Percentiles rank a stretch among this genome's conserved stretches.
phyloP scores from a whole-genome alignment of 2,888 invertebrate species.

The Proisotoma minuta region DNA sequence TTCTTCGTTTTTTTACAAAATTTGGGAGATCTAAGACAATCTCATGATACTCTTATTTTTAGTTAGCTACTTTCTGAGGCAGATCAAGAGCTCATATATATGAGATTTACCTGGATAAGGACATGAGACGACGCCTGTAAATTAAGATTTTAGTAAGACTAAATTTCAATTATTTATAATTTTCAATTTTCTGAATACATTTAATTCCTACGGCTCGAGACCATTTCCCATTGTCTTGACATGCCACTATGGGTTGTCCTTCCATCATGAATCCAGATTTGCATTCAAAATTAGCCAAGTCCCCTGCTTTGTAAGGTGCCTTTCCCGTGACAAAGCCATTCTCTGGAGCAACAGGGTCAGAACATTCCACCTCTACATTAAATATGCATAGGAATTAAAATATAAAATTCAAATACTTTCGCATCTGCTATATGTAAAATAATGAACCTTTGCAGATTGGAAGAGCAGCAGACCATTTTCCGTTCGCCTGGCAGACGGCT shows the following conservation, averaged over 20 bases:
- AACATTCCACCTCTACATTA: constrained; percentile 70
- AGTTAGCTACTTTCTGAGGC: too few species aligned
- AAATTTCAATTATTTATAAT: background rate
- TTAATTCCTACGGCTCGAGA: constrained; percentile 82
- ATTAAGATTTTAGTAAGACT: too few species aligned
- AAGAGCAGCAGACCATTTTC: constrained; percentile 73
- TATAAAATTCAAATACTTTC: background rate
- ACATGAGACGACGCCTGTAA: constrained; percentile 11
- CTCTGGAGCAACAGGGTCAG: constrained; percentile 66
- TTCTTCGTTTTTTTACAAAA: too few species aligned
- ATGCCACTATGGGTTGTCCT: constrained; percentile 81
- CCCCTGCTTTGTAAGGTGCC: constrained; percentile 74
- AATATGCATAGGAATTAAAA: background rate
- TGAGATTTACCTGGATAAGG: background rate
- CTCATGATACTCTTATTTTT: constrained; percentile 10
- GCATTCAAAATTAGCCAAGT: constrained; percentile 81
- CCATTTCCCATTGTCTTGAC: constrained; percentile 72
- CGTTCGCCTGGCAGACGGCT: constrained; percentile 49
- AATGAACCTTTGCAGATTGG: constrained; percentile 67
- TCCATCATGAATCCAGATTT: constrained; percentile 83
- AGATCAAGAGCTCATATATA: too few species aligned
- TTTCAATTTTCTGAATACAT: constrained; percentile 57
- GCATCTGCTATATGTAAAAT: background rate
- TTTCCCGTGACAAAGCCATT: constrained; percentile 74
- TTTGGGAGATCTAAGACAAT: too few species aligned